These are phyloP conservation scores for Panulirus ornatus DNA, from an alignment of 1,140 invertebrate species.

Conservation along the genomic window DNA sequence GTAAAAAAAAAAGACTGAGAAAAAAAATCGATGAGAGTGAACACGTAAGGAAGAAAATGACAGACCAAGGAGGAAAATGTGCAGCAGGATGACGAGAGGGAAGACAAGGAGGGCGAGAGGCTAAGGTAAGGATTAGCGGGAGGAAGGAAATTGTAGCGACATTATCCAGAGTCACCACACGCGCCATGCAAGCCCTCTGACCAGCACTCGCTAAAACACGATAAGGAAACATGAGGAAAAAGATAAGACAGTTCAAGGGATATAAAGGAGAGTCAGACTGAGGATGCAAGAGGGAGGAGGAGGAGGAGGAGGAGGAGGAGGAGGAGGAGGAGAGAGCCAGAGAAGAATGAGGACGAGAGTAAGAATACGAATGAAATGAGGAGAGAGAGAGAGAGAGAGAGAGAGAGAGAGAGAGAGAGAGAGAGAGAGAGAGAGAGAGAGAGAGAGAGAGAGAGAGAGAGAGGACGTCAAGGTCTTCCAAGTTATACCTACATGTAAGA, in stretches of 20 bases:
- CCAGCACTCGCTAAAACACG: neutral
- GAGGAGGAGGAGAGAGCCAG: too few relatives aligned
- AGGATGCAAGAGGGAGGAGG: neutral
- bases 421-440: slow-evolving; percentile 10
- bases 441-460: slow-evolving; percentile 5
- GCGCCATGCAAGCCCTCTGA: neutral
- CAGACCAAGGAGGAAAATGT: neutral
- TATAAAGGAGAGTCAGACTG: neutral
- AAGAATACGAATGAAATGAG: neutral
- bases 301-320: neutral
- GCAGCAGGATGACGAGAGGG: too few relatives aligned
- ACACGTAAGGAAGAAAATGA: neutral
- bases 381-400: slow-evolving; percentile 3
- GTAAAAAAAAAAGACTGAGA: neutral
- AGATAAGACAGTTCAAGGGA: neutral
- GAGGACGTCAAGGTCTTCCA: neutral
- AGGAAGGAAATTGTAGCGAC: too few relatives aligned
- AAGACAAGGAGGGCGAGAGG: too few relatives aligned
- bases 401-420: neutral
- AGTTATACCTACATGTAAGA: neutral
- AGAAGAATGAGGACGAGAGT: neutral
- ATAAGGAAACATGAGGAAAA: neutral
- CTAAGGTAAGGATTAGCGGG: too few relatives aligned
- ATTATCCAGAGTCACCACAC: too few relatives aligned
- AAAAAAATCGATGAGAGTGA: too few relatives aligned